Evolutionary conservation across 2,113 vertebrate species (phyloP), one percentile per base, ranked within the genome.

Genomic region (Lampris megalopsis): DNA sequence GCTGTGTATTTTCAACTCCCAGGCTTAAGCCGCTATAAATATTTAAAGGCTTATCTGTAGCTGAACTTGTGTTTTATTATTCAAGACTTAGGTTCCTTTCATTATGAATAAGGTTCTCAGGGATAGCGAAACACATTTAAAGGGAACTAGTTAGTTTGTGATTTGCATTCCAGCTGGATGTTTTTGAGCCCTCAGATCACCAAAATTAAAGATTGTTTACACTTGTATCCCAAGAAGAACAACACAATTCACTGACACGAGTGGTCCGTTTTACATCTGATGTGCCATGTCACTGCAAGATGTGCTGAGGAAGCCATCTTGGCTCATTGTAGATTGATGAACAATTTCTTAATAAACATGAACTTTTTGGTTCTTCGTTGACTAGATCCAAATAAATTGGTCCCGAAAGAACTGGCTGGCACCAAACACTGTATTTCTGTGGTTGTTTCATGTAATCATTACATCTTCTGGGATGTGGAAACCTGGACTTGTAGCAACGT

Each of bases 81-180:
- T 91, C 87, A 91, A 80, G 77, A 84, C 77, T 81, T 92, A 84
- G 80, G 68, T 88, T 88, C 83, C 81, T 84, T 82, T 92, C 57
- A 78, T 91, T 86, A 79, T 83, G 71, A 92, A 93, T 89, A 92
- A 78, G 79, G 89, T 93, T 94, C 94, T 95, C 94, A 94, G 94
- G 94, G 94, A 94, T 84, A 81, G 90, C 82, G 84, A 89, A 90
- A 89, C 87, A 86, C 90, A 89, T 90, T 93, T 88, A 90, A 92
- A 91, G 87, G 92, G 92, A 92, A 88, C 77, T 86, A 43, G 74
- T 87, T 81, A 85, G 67, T 83, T 76, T 71, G 65, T 88, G 52
- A 83, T 85, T 86, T 90, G 79, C 86, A 86, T 88, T 93, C 88
- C 90, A 88, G 77, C 68, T 58, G 67, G 80, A 86, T 88, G 36